These are phyloP conservation scores for Lysandra coridon DNA, from an alignment of 2,888 invertebrate genomes.

Conservation along the genomic window DNA sequence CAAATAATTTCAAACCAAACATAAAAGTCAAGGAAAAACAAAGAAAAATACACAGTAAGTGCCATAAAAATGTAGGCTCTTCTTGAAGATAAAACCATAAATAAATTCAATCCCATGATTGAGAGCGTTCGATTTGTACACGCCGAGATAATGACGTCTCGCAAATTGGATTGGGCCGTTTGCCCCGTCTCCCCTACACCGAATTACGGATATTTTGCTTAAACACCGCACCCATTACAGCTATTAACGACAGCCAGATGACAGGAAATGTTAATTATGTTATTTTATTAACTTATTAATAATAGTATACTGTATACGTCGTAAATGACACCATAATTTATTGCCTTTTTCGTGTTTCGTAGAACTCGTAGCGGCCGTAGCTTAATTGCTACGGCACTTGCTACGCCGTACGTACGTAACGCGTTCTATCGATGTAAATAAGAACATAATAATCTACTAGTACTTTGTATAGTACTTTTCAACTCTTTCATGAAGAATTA, in stretches of 20 bases:
- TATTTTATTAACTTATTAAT: neutral
- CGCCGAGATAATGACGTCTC: slow-evolving; percentile 31
- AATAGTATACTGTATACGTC: too few relatives aligned
- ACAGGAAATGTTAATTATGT: neutral
- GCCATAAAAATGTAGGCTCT: neutral
- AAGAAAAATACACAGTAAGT: neutral
- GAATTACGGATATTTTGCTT: slow-evolving; percentile 23
- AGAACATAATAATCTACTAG: neutral
- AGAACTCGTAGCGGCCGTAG: neutral
- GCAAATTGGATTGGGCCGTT: slow-evolving; percentile 68
- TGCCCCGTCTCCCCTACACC: slow-evolving; percentile 37
- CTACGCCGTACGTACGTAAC: neutral
- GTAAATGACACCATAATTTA: too few relatives aligned
- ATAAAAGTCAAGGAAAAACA: neutral
- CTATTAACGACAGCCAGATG: slow-evolving; percentile 9
- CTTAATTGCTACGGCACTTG: neutral
- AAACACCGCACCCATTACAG: slow-evolving; percentile 10
- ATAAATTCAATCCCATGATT: slow-evolving; percentile 16
- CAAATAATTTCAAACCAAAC: neutral
- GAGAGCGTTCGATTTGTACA: slow-evolving; percentile 26
- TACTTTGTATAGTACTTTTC: neutral
- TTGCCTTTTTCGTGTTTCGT: neutral
- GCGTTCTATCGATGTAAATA: neutral
- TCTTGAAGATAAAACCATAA: neutral
- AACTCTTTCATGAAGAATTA: neutral